Evolutionary conservation across 2,797 vertebrate genomes (phyloP).

Genomic region (Hoplostethus mediterraneus): DNA sequence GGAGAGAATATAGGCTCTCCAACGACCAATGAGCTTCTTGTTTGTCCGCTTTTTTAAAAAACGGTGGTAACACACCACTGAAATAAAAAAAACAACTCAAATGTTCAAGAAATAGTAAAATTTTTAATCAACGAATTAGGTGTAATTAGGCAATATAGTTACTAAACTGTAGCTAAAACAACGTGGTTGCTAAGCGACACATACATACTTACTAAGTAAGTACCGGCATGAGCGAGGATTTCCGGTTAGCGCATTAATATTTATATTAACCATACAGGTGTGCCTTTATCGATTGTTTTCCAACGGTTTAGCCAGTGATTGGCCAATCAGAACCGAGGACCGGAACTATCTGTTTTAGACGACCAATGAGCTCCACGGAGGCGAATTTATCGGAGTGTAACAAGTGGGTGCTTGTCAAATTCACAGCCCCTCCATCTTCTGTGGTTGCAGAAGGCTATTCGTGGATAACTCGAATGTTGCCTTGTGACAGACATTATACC

Average conservation of each 20-base stretch:
- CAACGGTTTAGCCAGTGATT: neutral
- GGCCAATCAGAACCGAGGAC: too few relatives aligned
- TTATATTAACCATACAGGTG: neutral
- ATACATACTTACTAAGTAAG: neutral
- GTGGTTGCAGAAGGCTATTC: too few relatives aligned
- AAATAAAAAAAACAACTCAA: too few relatives aligned
- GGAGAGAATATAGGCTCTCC: slow-evolving; percentile 26
- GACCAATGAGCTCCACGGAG: neutral
- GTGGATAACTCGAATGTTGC: neutral
- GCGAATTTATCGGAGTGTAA: neutral
- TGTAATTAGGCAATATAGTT: too few relatives aligned
- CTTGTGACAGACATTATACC: neutral
- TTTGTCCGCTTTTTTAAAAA: slow-evolving; percentile 45
- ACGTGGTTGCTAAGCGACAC: neutral
- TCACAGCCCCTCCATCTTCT: too few relatives aligned
- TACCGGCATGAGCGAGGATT: too few relatives aligned
- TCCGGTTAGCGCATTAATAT: neutral
- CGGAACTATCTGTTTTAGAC: too few relatives aligned
- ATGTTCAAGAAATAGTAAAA: too few relatives aligned
- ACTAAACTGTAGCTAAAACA: too few relatives aligned
- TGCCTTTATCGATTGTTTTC: slow-evolving; percentile 9
- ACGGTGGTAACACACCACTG: slow-evolving; percentile 11
- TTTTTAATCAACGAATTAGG: too few relatives aligned
- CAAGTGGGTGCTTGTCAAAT: neutral
- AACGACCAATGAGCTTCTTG: slow-evolving; percentile 29